Evolutionary conservation across 2,797 vertebrate species (phyloP).

Genomic region (Clamator glandarius): DNA sequence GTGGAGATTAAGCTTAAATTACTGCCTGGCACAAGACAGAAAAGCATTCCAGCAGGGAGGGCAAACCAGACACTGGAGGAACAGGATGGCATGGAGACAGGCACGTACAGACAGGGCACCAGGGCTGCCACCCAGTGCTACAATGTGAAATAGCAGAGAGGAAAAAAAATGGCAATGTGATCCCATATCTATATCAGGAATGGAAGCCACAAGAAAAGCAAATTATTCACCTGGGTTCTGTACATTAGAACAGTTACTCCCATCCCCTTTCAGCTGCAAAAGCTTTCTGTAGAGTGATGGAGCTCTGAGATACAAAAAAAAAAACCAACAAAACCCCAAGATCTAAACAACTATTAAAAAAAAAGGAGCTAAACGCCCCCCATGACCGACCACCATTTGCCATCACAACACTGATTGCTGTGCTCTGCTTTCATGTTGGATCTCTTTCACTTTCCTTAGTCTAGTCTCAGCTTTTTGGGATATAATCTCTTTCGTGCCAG

Average conservation of each 20-base stretch:
- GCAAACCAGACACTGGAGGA: not conserved
- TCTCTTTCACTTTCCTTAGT: not conserved
- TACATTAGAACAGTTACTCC: not conserved
- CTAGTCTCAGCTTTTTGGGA: not conserved
- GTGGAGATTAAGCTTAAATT: not conserved
- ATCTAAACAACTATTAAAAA: not conserved
- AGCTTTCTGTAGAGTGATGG: not conserved
- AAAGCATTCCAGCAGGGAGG: not conserved
- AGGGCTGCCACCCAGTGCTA: conserved; percentile 60
- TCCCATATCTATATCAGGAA: not conserved
- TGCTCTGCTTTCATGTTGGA: not conserved
- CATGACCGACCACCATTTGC: not conserved
- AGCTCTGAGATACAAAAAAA: not conserved
- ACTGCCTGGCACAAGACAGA: not conserved
- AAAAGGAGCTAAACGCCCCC: fast-evolving
- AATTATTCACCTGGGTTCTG: not conserved
- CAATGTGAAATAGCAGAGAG: not conserved
- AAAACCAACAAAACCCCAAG: not conserved
- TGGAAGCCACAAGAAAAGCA: not conserved
- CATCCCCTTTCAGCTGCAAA: not conserved
- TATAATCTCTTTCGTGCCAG: not conserved
- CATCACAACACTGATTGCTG: not conserved
- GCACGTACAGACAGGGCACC: not conserved
- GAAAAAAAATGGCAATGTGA: not conserved
- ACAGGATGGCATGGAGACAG: not conserved